Base-by-base conservation (phyloP, 1,140 invertebrate genomes). In the Bilobella aurantiaca region DNA sequence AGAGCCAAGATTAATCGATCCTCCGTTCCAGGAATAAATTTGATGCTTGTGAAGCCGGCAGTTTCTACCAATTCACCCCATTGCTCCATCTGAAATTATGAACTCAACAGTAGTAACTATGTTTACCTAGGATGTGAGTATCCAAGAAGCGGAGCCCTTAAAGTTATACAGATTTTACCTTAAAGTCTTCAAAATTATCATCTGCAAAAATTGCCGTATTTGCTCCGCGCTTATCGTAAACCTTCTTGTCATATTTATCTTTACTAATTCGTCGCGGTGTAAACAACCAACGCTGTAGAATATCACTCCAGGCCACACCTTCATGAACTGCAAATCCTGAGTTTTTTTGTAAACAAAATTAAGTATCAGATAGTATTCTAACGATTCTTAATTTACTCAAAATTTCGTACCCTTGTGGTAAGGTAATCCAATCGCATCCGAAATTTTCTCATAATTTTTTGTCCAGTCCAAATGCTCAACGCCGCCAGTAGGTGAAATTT, bases 321-420 rank as follows among this genome's bases (percentile, higher is more conserved):
- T 99, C 96, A 75, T 98, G 94, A 66, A 98, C 95, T 84, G 97
- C 89, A 75, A 98, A 98, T 12, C 94, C 88, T 77, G 88, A n/a
- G n/a, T n/a, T n/a, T n/a, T n/a, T n/a, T n/a, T n/a, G n/a, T n/a
- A n/a, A n/a, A n/a, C n/a, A n/a, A n/a, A n/a, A n/a, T n/a, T n/a
- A n/a, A n/a, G n/a, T n/a, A n/a, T n/a, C n/a, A n/a, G n/a, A n/a
- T n/a, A n/a, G n/a, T n/a, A n/a, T n/a, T n/a, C n/a, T n/a, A n/a
- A n/a, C n/a, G 88, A 76, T 81, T 84, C 67, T 84, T 75, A 71
- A 88, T 88, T 53, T 82, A 21, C 18, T 58, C 23, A 42, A 5
- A 46, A n/a, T 32, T 67, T 68, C 80, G 72, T 78, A 85, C 87
- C 88, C 77, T 89, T 89, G 75, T 81, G 84, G 67, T 84, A 31